phyloP scores from a whole-genome alignment of 2,797 vertebrate species.

The Phoxinus dragarum region DNA sequence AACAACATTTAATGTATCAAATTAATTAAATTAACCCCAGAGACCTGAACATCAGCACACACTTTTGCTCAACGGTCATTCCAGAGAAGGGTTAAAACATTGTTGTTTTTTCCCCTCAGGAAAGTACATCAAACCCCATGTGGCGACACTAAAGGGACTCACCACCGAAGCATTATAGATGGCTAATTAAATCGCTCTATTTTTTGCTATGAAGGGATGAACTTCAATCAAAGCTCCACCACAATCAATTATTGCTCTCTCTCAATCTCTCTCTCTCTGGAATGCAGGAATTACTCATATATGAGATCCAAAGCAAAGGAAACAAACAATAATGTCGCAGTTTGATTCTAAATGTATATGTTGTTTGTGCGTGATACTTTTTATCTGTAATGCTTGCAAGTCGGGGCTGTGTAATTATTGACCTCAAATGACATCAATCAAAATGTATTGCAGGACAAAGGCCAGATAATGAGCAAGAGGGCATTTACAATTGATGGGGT shows the following conservation, averaged over 20 bases:
- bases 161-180: neutral
- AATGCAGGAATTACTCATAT: conserved; percentile 10
- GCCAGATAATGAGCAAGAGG: neutral
- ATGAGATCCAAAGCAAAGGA: neutral
- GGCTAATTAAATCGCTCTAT: conserved; percentile 40
- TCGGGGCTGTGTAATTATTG: neutral
- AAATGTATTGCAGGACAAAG: neutral
- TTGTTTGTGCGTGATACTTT: neutral
- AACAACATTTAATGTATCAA: neutral
- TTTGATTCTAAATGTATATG: neutral
- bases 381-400: neutral
- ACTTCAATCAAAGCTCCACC: conserved; percentile 55
- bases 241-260: conserved; percentile 59
- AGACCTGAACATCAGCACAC: neutral
- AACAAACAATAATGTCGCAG: neutral
- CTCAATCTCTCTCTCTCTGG: neutral
- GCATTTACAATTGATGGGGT: neutral
- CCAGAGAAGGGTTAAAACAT: conserved; percentile 15
- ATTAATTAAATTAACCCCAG: neutral
- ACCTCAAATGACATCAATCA: neutral
- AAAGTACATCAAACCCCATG: conserved; percentile 7
- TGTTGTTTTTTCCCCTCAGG: neutral
- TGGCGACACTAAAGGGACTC: neutral
- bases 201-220: conserved; percentile 23
- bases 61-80: conserved; percentile 8